Percentiles rank a stretch among this genome's conserved stretches.
Evolutionary conservation across 1,140 invertebrate species (phyloP).

Genomic region (Neuroterus valhalla): DNA sequence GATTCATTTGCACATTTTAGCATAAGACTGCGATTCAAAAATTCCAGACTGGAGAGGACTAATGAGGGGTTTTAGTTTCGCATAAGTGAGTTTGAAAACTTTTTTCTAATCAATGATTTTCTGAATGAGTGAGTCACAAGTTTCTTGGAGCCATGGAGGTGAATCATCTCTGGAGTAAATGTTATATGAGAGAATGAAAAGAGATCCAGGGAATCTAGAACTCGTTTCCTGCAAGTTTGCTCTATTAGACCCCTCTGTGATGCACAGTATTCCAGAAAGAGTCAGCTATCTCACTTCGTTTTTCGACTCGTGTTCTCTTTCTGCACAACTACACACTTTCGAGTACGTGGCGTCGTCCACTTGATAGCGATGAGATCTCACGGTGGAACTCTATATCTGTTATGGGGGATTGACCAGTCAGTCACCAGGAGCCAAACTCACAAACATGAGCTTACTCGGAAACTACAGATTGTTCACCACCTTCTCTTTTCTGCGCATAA

Average conservation of each 20-base stretch:
- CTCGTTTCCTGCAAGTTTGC: constrained; percentile 14
- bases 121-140: too few species aligned
- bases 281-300: neutral
- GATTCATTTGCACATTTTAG: too few species aligned
- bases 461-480: constrained; percentile 28
- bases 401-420: constrained; percentile 12
- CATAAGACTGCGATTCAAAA: too few species aligned
- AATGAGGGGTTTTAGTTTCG: too few species aligned
- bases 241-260: constrained; percentile 18
- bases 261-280: neutral
- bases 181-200: too few species aligned
- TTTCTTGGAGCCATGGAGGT: too few species aligned
- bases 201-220: neutral
- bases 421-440: constrained; percentile 16
- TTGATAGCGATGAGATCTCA: constrained; percentile 26
- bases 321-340: neutral
- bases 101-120: too few species aligned
- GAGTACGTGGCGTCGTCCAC: constrained; percentile 12
- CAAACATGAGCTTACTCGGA: constrained; percentile 29
- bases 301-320: constrained; percentile 20
- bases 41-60: too few species aligned
- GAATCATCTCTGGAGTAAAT: too few species aligned
- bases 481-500: constrained; percentile 17
- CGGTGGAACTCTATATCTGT: constrained; percentile 6
- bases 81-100: too few species aligned